Evolutionary conservation across 2,797 vertebrate species (phyloP).

Genomic region (Meriones psammophilus): DNA sequence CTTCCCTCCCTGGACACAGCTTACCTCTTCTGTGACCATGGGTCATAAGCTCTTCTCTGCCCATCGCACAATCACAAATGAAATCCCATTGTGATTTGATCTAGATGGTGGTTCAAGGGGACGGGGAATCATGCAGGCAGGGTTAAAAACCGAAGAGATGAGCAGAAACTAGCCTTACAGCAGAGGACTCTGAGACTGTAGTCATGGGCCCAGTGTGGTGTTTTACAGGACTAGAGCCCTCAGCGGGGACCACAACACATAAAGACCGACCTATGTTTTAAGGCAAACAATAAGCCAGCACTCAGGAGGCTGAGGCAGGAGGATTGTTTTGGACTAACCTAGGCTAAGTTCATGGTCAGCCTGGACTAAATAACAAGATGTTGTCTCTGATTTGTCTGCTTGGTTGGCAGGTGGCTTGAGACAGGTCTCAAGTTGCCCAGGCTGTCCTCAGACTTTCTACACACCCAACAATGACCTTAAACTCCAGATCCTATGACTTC

Average conservation of each 20-base stretch:
- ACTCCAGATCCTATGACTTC: not conserved
- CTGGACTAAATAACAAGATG: not conserved
- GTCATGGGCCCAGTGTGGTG: not conserved
- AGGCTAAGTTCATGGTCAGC: not conserved
- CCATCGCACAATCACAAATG: not conserved
- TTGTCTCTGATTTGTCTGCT: not conserved
- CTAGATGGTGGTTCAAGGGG: not conserved
- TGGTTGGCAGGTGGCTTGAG: not conserved
- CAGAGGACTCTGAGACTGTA: not conserved
- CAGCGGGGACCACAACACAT: not conserved
- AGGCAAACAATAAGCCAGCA: not conserved
- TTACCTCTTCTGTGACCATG: not conserved
- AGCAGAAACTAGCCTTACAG: not conserved
- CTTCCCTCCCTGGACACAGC: not conserved
- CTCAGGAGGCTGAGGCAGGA: not conserved
- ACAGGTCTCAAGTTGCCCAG: not conserved
- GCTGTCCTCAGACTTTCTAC: not conserved
- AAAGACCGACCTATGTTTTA: not conserved
- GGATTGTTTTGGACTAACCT: not conserved
- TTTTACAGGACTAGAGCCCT: not conserved
- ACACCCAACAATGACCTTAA: not conserved
- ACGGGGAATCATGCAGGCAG: not conserved
- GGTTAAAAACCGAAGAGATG: not conserved
- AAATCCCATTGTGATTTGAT: slow-evolving; percentile 12
- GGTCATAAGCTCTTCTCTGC: not conserved